These are phyloP conservation scores for Agrilus biguttatus DNA, from an alignment of 2,888 invertebrate genomes.

Conservation along the genomic window DNA sequence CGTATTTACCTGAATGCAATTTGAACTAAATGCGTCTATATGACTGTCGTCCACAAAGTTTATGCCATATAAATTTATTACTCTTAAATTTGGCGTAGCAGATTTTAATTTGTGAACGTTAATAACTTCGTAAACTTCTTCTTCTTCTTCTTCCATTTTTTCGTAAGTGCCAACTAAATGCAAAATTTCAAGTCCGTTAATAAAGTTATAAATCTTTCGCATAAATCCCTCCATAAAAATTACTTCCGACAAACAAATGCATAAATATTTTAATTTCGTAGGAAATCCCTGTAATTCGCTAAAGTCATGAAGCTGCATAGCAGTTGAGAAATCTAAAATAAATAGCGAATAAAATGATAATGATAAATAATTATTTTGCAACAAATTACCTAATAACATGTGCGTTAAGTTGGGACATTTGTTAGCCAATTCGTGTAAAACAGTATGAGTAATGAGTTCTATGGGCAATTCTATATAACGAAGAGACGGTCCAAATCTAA, in stretches of 20 bases:
- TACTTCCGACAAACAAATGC: constrained; percentile 92
- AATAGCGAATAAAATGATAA: too few relatives aligned
- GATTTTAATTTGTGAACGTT: constrained; percentile 98
- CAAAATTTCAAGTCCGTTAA: constrained; percentile 91
- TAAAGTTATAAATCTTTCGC: constrained; percentile 98
- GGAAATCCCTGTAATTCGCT: constrained; percentile 98
- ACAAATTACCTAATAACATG: constrained; percentile 53
- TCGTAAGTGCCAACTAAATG: constrained; percentile 97
- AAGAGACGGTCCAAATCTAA: constrained; percentile 75
- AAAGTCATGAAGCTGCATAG: constrained; percentile 98
- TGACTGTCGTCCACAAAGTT: constrained; percentile 98
- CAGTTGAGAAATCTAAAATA: constrained; percentile 79
- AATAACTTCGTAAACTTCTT: constrained; percentile 97
- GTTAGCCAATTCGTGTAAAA: constrained; percentile 90
- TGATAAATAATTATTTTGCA: too few relatives aligned
- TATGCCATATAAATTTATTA: constrained; percentile 97
- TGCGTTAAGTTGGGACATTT: constrained; percentile 93
- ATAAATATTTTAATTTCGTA: constrained; percentile 74
- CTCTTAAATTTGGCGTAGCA: constrained; percentile 91
- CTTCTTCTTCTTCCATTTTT: constrained; percentile 96
- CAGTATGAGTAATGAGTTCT: constrained; percentile 90
- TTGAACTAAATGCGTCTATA: constrained; percentile 93
- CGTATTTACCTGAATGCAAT: constrained; percentile 66
- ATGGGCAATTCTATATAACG: constrained; percentile 88
- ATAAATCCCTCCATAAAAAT: constrained; percentile 99